Evolutionary conservation across 2,113 vertebrate genomes (phyloP).

Genomic region (Struthio camelus): DNA sequence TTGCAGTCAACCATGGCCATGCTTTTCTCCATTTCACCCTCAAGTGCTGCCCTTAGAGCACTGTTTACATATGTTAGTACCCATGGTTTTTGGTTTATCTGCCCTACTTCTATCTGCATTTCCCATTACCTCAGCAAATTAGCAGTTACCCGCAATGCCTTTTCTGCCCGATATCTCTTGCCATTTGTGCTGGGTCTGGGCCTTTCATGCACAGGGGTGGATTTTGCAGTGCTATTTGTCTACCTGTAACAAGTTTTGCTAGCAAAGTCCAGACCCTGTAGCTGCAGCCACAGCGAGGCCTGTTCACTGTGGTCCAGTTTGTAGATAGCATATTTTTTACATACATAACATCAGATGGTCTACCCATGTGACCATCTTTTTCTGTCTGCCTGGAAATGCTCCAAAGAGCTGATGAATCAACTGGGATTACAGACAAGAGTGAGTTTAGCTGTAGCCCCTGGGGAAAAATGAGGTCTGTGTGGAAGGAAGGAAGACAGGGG

Average conservation of each 20-base stretch:
- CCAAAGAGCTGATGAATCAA: slow-evolving; percentile 53
- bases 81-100: background rate
- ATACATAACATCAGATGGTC: slow-evolving; percentile 39
- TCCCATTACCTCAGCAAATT: background rate
- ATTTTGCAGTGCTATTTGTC: background rate
- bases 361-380: slow-evolving; percentile 31
- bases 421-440: slow-evolving; percentile 36
- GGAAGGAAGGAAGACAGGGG: slow-evolving; percentile 58
- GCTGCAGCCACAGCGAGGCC: background rate
- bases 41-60: slow-evolving; percentile 13
- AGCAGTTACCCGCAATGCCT: background rate
- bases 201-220: background rate
- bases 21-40: slow-evolving; percentile 35
- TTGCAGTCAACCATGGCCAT: slow-evolving; percentile 29
- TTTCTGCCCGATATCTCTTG: background rate
- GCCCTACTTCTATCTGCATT: background rate
- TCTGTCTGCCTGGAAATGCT: slow-evolving; percentile 43
- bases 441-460: slow-evolving; percentile 42
- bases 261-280: background rate
- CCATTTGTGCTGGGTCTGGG: background rate
- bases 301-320: background rate
- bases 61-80: slow-evolving; percentile 18
- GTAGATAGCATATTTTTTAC: background rate
- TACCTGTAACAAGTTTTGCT: background rate
- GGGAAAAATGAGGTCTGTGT: slow-evolving; percentile 31